Conservation (phyloP, 2,797 vertebrate species). For the Crenichthys baileyi region DNA sequence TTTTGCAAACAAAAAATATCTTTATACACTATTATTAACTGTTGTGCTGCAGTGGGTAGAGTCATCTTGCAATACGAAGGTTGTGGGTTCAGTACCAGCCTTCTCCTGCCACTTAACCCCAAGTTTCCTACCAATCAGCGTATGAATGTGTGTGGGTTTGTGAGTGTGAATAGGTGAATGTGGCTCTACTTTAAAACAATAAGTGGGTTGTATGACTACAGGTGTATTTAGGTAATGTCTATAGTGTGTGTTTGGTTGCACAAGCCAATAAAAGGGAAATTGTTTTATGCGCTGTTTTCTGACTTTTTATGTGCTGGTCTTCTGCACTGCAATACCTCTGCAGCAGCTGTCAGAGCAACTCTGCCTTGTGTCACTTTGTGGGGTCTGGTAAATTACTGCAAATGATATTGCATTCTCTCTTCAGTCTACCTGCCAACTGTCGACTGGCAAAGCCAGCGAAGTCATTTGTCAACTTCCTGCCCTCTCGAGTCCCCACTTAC, state of each 20-base stretch:
- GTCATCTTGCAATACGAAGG: no score
- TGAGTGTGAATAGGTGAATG: background rate
- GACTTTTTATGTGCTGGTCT: constrained; percentile 4
- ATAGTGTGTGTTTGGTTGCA: constrained; percentile 7
- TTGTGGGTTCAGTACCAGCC: background rate
- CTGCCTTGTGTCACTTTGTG: constrained; percentile 58
- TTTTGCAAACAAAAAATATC: background rate
- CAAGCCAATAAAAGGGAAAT: constrained; percentile 12
- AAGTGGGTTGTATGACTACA: background rate
- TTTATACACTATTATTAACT: background rate
- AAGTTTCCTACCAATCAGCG: no score
- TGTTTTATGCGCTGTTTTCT: constrained; percentile 9
- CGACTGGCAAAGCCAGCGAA: constrained; percentile 49
- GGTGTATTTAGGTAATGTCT: background rate
- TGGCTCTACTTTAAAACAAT: background rate
- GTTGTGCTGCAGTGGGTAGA: no score
- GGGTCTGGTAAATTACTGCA: constrained; percentile 63
- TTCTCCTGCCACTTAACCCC: background rate
- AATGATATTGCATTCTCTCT: constrained; percentile 60
- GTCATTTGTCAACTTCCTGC: constrained; percentile 51
- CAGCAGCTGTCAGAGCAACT: constrained; percentile 57
- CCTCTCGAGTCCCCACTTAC: constrained; percentile 1
- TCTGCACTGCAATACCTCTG: constrained; percentile 41
- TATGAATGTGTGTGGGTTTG: background rate
- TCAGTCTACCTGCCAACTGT: constrained; percentile 64